Evolutionary conservation across 2,797 vertebrate genomes (phyloP).

Genomic region (Fistularia commersonii): DNA sequence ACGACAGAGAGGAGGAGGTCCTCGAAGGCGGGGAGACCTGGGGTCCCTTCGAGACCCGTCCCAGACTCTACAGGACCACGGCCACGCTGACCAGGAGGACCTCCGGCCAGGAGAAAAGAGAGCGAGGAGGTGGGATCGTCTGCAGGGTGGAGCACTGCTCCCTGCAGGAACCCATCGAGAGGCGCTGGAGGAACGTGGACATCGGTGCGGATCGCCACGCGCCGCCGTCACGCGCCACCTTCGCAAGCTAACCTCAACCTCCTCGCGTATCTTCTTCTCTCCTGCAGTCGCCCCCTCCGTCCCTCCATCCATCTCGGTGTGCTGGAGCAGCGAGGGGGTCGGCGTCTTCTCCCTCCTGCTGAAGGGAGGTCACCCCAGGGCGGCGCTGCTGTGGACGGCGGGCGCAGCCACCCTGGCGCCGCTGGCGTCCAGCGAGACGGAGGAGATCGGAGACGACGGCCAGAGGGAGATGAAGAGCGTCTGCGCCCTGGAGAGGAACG

Average conservation of each 20-base stretch:
- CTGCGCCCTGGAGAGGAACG: constrained; percentile 67
- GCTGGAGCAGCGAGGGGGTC: constrained; percentile 74
- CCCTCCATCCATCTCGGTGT: constrained; percentile 73
- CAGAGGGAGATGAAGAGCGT: constrained; percentile 69
- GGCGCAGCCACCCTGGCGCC: constrained; percentile 61
- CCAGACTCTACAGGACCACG: constrained; percentile 61
- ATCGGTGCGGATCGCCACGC: constrained; percentile 42
- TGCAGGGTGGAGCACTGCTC: constrained; percentile 76
- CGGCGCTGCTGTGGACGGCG: constrained; percentile 68
- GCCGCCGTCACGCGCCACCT: background rate
- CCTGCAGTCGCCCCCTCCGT: constrained; percentile 65
- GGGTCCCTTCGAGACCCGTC: constrained; percentile 68
- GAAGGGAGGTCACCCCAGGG: constrained; percentile 64
- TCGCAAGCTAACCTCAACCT: too few relatives aligned
- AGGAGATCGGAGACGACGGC: constrained; percentile 63
- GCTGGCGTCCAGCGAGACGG: constrained; percentile 68
- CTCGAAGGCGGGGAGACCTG: constrained; percentile 66
- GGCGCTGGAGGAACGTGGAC: constrained; percentile 58
- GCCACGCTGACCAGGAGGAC: constrained; percentile 50
- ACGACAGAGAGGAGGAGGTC: constrained; percentile 63
- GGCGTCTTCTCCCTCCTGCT: constrained; percentile 74
- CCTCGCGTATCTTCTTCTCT: too few relatives aligned
- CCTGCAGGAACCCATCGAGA: constrained; percentile 68
- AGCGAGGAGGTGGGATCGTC: constrained; percentile 51
- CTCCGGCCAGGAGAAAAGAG: constrained; percentile 34